These are phyloP conservation scores for Osedax fenrisi DNA, from an alignment of 2,888 invertebrate species.

Conservation along the genomic window DNA sequence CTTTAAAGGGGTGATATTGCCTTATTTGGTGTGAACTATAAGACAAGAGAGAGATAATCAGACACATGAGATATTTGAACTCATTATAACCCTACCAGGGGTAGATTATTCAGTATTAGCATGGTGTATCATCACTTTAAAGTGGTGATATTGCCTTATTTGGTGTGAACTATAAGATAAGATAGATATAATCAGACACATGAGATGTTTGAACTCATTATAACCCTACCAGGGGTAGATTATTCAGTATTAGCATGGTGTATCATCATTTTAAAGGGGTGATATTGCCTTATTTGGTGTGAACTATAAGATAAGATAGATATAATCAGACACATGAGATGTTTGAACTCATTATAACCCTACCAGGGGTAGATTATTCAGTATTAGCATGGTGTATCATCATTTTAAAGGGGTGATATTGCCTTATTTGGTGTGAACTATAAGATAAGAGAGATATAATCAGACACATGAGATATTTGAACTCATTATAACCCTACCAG, in stretches of 20 bases:
- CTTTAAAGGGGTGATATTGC: too few relatives aligned
- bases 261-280: background rate
- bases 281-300: background rate
- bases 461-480: too few relatives aligned
- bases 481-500: too few relatives aligned
- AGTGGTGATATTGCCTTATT: too few relatives aligned
- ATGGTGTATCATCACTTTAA: background rate
- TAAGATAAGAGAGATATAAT: too few relatives aligned
- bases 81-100: background rate
- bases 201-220: background rate
- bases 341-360: background rate
- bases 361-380: background rate
- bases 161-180: too few relatives aligned
- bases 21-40: too few relatives aligned
- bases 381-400: background rate
- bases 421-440: too few relatives aligned
- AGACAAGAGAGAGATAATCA: too few relatives aligned
- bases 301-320: background rate
- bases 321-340: background rate
- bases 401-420: too few relatives aligned
- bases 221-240: background rate
- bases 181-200: background rate
- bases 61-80: background rate
- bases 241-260: slow-evolving; percentile 5
- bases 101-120: slow-evolving; percentile 4